phyloP scores from a whole-genome alignment of 2,888 invertebrate species.

The Caenorhabditis drosophilae region DNA sequence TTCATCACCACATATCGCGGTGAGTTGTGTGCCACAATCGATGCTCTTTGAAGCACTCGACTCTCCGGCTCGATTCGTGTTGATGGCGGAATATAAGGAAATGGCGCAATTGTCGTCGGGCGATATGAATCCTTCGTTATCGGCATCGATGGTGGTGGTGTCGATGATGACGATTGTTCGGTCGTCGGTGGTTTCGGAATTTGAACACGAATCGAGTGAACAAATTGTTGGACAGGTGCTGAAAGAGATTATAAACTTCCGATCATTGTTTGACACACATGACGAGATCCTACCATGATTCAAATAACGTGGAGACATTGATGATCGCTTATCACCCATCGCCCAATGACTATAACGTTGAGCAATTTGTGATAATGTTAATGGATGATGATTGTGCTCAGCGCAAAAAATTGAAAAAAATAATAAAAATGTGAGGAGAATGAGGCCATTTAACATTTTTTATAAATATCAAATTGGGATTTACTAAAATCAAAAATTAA shows the following conservation, averaged over 20 bases:
- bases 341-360: constrained; percentile 35
- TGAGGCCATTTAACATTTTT: too few species aligned
- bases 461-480: too few species aligned
- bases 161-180: background rate
- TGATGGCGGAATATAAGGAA: constrained; percentile 1
- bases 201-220: constrained; percentile 21
- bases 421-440: too few species aligned
- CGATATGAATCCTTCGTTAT: background rate
- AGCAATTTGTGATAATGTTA: constrained; percentile 26
- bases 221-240: constrained; percentile 28
- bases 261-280: background rate
- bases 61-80: constrained; percentile 3
- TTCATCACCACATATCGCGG: too few species aligned
- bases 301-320: constrained; percentile 11
- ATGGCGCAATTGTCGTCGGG: constrained; percentile 3
- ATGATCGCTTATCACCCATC: constrained; percentile 9
- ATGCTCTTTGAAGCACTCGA: too few species aligned
- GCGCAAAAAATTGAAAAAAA: too few species aligned
- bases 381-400: too few species aligned
- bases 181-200: background rate
- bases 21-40: too few species aligned
- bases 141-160: constrained; percentile 2
- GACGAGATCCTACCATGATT: constrained; percentile 9
- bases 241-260: constrained; percentile 5
- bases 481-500: too few species aligned